Evolutionary conservation across 2,888 invertebrate genomes (phyloP), one percentile per base, ranked within the genome.

Genomic region (Melanophora roralis): DNA sequence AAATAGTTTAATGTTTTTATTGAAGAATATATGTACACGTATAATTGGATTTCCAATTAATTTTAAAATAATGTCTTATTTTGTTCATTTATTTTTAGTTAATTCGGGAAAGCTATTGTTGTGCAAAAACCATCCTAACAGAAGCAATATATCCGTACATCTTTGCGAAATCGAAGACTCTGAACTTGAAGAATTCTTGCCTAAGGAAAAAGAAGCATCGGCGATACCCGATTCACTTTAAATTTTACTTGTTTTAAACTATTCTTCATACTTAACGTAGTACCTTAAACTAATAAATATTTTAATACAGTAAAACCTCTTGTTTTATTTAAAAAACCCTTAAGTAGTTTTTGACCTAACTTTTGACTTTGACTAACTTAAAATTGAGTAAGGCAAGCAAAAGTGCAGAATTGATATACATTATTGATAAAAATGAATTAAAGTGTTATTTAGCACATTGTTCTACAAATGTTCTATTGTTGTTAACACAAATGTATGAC

Each of bases 111-210:
- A 77, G 9, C 73, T 34, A 21, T 81, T 77, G 19, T 69, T 74
- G 23, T 77, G 64, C 59, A 62, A 32, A 32, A 81, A 68, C 49
- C 67, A 67, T 27, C 80, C 72, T 0, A 76, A 72, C 32, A 59
- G 47, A 89, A 96, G 97, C 90, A 96, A 96, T 90, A 91, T 96
- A 84, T 97, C 97, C 65, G 94, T 95, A 65, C 94, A 94, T 89
- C 92, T 97, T 82, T 97, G 97, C 92, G 97, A 97, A 91, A 96
- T 98, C 86, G 97, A 97, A 90, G 96, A 96, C 90, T 95, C 95
- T 53, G 96, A 96, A 88, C 93, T 92, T 86, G 95, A 95, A 89
- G 89, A 89, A 81, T 88, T 88, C 78, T 84, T 86, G 69, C 88
- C 87, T 65, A 77, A 75, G 19, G 60, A 43, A 74, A 59, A 19